Percentiles rank a stretch among this genome's conserved stretches.
Evolutionary conservation across 1,140 invertebrate species (phyloP).

Genomic region (Linepithema humile): DNA sequence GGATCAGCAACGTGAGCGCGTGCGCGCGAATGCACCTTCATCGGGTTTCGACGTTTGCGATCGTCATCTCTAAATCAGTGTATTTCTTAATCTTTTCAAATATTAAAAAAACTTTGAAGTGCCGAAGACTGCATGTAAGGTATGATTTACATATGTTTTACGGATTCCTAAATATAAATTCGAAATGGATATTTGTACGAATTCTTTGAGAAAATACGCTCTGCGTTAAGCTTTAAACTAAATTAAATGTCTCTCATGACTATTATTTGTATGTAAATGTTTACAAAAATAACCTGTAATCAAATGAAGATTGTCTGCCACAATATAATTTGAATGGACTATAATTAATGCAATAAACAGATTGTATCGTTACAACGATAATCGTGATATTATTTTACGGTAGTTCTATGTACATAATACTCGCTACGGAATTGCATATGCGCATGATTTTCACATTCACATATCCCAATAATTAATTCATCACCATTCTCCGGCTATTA

Average conservation of each 20-base stretch:
- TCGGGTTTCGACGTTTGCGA: not conserved
- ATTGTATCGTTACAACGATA: slow-evolving; percentile 6
- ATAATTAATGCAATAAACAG: slow-evolving; percentile 26
- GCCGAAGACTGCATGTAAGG: not conserved
- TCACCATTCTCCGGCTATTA: not conserved
- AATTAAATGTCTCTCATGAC: not conserved
- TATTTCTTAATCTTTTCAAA: not conserved
- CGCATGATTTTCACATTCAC: not conserved
- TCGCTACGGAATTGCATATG: not conserved
- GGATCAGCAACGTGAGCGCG: not conserved
- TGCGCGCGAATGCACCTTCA: slow-evolving; percentile 17
- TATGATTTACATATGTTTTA: not conserved
- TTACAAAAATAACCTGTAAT: not conserved
- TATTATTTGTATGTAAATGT: not conserved
- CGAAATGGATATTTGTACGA: too few species aligned
- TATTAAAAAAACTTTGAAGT: not conserved
- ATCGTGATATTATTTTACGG: slow-evolving; percentile 16
- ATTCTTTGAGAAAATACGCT: not conserved
- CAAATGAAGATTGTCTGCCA: not conserved
- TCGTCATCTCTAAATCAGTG: not conserved
- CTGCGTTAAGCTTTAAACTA: not conserved
- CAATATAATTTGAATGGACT: not conserved
- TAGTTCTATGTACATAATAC: not conserved
- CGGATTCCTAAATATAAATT: not conserved
- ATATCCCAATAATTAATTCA: slow-evolving; percentile 36